Percentiles rank a stretch among this genome's conserved stretches.
Evolutionary conservation across 1,140 invertebrate species (phyloP).

Genomic region (Drosophila ananassae): DNA sequence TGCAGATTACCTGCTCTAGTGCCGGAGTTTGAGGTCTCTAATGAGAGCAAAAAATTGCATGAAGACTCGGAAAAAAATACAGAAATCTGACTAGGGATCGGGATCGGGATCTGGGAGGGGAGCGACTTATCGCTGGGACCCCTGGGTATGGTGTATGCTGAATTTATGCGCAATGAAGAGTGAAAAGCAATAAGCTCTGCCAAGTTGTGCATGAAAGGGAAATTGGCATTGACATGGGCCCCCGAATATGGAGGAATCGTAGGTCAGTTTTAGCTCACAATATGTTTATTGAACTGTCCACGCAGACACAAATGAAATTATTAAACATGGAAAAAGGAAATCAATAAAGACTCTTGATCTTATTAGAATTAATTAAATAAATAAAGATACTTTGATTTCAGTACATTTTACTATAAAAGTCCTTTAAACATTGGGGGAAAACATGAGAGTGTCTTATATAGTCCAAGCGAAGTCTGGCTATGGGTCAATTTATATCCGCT

Average conservation of each 20-base stretch:
- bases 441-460: no score
- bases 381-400: no score
- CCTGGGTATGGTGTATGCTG: slow-evolving; percentile 49
- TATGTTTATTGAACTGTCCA: slow-evolving; percentile 56
- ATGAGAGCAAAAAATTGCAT: slow-evolving; percentile 66
- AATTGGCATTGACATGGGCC: slow-evolving; percentile 71
- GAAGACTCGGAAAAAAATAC: slow-evolving; percentile 19
- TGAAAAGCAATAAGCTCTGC: slow-evolving; percentile 79
- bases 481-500: no score
- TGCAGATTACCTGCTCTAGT: slow-evolving; percentile 68
- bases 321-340: slow-evolving; percentile 2
- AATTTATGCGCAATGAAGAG: slow-evolving; percentile 79
- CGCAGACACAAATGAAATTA: slow-evolving; percentile 2
- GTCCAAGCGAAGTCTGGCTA: no score
- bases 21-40: slow-evolving; percentile 42
- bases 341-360: neutral
- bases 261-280: slow-evolving; percentile 30
- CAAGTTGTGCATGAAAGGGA: slow-evolving; percentile 79
- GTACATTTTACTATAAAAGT: no score
- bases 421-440: no score
- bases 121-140: neutral
- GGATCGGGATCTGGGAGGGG: slow-evolving; percentile 5
- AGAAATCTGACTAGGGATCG: slow-evolving; percentile 2
- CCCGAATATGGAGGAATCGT: neutral
- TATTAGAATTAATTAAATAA: no score